A percentile compares a stretch with the other conserved stretches of the same genome.
These are phyloP conservation scores for Triops longicaudatus DNA, from an alignment of 1,140 invertebrate species.

Conservation along the genomic window DNA sequence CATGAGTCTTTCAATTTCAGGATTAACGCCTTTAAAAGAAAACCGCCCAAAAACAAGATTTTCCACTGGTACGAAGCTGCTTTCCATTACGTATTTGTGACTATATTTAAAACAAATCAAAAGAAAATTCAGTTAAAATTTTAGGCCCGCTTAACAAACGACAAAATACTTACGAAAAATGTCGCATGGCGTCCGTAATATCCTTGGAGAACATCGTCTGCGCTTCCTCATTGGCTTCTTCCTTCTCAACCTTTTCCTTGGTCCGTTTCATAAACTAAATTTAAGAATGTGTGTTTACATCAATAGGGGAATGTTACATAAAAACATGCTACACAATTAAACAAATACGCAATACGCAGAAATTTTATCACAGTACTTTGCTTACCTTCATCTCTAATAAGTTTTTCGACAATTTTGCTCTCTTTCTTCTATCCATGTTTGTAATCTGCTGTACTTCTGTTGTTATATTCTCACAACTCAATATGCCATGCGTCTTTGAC, in stretches of 20 bases:
- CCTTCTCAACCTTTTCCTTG: constrained; percentile 67
- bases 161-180: constrained; percentile 42
- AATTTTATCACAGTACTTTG: no score
- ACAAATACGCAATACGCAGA: no score
- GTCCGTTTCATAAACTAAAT: constrained; percentile 78
- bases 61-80: constrained; percentile 65
- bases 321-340: no score
- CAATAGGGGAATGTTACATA: no score
- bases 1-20: constrained; percentile 60
- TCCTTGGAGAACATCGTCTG: constrained; percentile 56
- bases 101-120: constrained; percentile 38
- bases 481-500: background rate
- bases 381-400: constrained; percentile 35
- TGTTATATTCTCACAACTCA: background rate
- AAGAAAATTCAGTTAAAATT: constrained; percentile 28
- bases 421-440: constrained; percentile 19
- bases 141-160: background rate
- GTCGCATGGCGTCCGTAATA: constrained; percentile 50
- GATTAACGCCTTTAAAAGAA: constrained; percentile 82
- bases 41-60: constrained; percentile 66
- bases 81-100: constrained; percentile 61
- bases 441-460: background rate
- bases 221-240: constrained; percentile 61
- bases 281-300: constrained; percentile 23
- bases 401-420: constrained; percentile 34